Evolutionary conservation across 2,113 vertebrate genomes (phyloP).

Genomic region (Solea solea): DNA sequence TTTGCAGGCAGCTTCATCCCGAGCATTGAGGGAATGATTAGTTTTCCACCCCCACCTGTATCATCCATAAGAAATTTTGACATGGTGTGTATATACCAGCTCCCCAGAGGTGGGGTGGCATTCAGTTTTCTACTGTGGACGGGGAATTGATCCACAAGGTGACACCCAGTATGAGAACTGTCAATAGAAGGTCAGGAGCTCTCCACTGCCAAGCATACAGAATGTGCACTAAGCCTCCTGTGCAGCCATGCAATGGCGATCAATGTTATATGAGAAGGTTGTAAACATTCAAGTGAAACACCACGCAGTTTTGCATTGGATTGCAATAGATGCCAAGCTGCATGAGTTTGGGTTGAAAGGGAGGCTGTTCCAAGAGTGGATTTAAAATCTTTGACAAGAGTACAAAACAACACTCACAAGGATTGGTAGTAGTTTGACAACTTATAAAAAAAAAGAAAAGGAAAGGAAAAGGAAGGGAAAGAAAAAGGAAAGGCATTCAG

Average conservation of each 20-base stretch:
- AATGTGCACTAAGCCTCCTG: conserved; percentile 74
- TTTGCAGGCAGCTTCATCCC: conserved; percentile 73
- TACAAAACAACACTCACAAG: conserved; percentile 8
- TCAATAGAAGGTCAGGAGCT: conserved; percentile 80
- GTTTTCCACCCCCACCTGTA: conserved; percentile 39
- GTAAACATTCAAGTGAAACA: conserved; percentile 67
- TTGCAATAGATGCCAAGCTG: conserved; percentile 42
- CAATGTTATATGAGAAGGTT: conserved; percentile 76
- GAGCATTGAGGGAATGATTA: conserved; percentile 63
- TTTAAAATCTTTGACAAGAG: conserved; percentile 30
- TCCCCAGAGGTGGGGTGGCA: conserved; percentile 64
- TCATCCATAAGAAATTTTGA: conserved; percentile 73
- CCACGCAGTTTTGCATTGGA: conserved; percentile 51
- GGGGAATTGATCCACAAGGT: conserved; percentile 82
- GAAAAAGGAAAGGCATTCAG: background rate
- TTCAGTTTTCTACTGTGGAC: conserved; percentile 72
- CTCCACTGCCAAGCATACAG: conserved; percentile 73
- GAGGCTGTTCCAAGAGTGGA: conserved; percentile 19
- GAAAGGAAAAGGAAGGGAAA: background rate
- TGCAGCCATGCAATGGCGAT: conserved; percentile 69
- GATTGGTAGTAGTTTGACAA: conserved; percentile 26
- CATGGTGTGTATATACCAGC: conserved; percentile 51
- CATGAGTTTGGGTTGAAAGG: conserved; percentile 36
- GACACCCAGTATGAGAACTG: conserved; percentile 78
- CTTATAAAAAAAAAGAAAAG: background rate